Conservation (phyloP, 1,140 invertebrate species). For the Oppia nitens region DNA sequence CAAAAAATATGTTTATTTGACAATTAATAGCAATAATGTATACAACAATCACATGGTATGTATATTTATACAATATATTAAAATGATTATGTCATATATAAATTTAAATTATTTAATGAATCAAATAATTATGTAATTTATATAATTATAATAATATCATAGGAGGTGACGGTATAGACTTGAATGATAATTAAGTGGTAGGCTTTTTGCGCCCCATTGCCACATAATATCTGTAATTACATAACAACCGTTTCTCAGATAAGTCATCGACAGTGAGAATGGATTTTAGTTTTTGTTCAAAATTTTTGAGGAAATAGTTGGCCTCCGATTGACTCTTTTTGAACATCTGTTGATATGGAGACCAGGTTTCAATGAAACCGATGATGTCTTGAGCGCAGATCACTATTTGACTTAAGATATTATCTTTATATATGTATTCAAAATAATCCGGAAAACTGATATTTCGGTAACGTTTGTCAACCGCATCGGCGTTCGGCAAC, state of each 20-base stretch:
- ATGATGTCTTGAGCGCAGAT: not conserved
- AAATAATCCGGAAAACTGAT: not conserved
- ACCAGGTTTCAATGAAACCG: slow-evolving; percentile 2
- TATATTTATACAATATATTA: too few relatives aligned
- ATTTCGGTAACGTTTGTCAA: not conserved
- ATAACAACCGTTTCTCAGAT: not conserved
- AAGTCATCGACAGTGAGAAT: not conserved
- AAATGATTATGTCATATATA: too few relatives aligned
- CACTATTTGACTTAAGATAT: not conserved
- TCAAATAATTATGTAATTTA: too few relatives aligned
- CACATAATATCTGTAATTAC: not conserved
- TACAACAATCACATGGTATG: too few relatives aligned
- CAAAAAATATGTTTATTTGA: too few relatives aligned
- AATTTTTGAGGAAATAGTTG: not conserved
- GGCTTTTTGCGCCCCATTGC: not conserved
- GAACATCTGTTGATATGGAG: not conserved
- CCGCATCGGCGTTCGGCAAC: not conserved
- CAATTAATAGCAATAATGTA: too few relatives aligned
- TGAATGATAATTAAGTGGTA: too few relatives aligned
- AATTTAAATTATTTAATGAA: too few relatives aligned
- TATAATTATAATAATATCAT: too few relatives aligned
- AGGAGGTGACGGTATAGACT: too few relatives aligned
- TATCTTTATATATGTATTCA: not conserved
- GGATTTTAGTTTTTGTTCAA: slow-evolving; percentile 1
- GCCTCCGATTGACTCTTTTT: not conserved